A percentile compares a stretch with the other conserved stretches of the same genome.
These are phyloP conservation scores for Sminthurinus aureus DNA, from an alignment of 2,888 invertebrate species.

Conservation along the genomic window DNA sequence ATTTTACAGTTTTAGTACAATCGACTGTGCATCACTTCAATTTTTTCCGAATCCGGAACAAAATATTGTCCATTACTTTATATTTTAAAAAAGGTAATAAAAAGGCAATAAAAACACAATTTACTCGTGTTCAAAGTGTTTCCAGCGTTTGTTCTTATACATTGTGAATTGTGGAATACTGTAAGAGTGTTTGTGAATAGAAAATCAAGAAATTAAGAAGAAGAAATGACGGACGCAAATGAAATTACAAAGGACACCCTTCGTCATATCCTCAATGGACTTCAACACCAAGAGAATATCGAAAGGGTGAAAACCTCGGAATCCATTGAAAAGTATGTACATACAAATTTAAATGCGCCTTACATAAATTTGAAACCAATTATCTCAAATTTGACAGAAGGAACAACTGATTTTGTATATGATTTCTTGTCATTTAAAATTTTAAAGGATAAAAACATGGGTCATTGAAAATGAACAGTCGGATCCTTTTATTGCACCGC, in stretches of 20 bases:
- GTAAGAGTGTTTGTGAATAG: no score
- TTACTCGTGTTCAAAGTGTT: no score
- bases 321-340: conserved; percentile 29
- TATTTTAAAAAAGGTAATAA: no score
- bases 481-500: conserved; percentile 32
- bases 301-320: conserved; percentile 28
- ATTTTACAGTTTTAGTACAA: no score
- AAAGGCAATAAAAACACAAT: no score
- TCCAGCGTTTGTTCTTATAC: no score
- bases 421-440: neutral
- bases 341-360: neutral
- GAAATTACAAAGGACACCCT: conserved; percentile 30
- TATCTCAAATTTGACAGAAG: neutral
- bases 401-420: neutral
- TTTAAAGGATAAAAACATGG: conserved; percentile 21
- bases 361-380: neutral
- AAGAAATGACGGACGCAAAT: conserved; percentile 39
- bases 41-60: no score
- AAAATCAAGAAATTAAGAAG: no score
- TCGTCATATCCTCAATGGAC: conserved; percentile 24
- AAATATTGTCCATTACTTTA: no score
- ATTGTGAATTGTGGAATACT: no score
- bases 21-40: no score
- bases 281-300: conserved; percentile 29
- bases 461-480: conserved; percentile 19